Evolutionary conservation across 2,113 vertebrate species (phyloP), one percentile per base, ranked within the genome.

Genomic region (Xyliphius kryptos): DNA sequence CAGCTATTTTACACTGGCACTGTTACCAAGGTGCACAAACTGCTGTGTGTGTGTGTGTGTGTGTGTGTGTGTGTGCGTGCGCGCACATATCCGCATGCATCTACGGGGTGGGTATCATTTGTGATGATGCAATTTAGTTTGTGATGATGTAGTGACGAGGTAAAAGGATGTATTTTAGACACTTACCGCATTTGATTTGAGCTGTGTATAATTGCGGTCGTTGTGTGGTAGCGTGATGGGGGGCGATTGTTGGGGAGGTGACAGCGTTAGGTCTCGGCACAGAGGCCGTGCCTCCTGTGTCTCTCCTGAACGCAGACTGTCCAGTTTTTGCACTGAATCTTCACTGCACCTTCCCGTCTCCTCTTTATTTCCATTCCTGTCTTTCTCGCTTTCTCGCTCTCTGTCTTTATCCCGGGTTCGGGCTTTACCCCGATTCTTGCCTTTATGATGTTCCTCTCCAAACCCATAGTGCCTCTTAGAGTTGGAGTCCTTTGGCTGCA

Each of bases 201-300:
- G 85, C 79, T 89, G 90, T 2, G 78, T 85, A 72, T 87, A 83
- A 20, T 77, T 87, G 76, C 88, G 87, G 76, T 91, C 89, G 10
- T 91, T 86, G 1, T 86, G 88, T 74, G 91, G 91, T 63, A 88
- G 91, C 56, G 89, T 86, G 81, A 92, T 94, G 76, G 95, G 95
- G 71, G 89, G 85, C 76, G 95, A 97, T 86, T 84, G 93, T 81
- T 94, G 92, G 65, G 94, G 93, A 0, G 92, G 92, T 67, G 94
- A 97, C 81, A 94, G 92, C 73, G 89, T 93, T 69, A 97, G 86
- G 85, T 95, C 93, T 85, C 94, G 89, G 69, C 91, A 87, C 69
- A 95, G 83, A 75, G 94, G 91, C 79, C 88, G 88, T 17, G 91
- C 85, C 69, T 94, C 95, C 13, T 88, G 82, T 81, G 90, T 89